Evolutionary conservation across 2,113 vertebrate species (phyloP), one percentile per base, ranked within the genome.

Genomic region (Atractosteus spatula): DNA sequence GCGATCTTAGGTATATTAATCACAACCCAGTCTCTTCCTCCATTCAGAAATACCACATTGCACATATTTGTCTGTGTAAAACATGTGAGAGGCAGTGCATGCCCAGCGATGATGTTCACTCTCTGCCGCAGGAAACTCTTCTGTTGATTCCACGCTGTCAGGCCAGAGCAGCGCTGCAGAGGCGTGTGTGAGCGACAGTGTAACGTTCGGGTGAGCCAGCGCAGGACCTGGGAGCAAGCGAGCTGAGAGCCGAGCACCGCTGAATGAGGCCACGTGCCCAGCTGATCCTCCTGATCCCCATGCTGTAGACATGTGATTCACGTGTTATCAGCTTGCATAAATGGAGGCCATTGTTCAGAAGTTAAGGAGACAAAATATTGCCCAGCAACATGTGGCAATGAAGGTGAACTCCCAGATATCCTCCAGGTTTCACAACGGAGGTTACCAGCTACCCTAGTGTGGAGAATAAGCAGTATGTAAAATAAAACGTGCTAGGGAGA

Each of bases 251-350:
- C 91, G 89, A 89, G 89, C 79, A 63, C 78, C 80, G 87, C 85
- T 92, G 86, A 90, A 84, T 75, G 29, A 69, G 47, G 56, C 63
- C 74, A 67, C 70, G 67, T 68, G 66, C 85, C 88, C 89, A 86
- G 86, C 88, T 89, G 89, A 92, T 89, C 56, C 74, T 73, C 66
- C 83, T 88, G 88, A 91, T 89, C 88, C 85, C 72, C 55, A 72
- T 70, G 83, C 84, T 82, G 83, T 82, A 76, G 77, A 80, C 82
- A 10, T 76, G 83, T 90, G 47, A 51, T 51, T 5, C 90, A 90
- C 89, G 88, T 81, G 88, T 79, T 75, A 64, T 54, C 55, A 43
- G 74, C 78, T 29, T 72, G 72, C 73, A 82, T 91, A 88, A 91
- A 92, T 89, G 83, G 84, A 68, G 72, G 7, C 80, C 81, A 88